phyloP scores from a whole-genome alignment of 1,140 invertebrate species.

The Manduca sexta region DNA sequence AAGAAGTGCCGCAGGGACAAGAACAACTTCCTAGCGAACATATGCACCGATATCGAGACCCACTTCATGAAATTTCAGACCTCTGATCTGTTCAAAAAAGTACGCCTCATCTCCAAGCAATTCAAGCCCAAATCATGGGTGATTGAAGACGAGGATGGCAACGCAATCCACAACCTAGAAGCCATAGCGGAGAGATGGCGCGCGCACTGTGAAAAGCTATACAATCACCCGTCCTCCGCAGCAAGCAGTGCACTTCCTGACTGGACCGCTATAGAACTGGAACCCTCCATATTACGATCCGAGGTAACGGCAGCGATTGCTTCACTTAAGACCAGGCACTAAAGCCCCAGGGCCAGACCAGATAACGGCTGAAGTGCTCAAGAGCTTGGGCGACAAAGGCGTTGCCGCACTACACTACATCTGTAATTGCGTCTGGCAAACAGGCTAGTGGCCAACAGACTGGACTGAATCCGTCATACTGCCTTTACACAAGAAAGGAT shows the following conservation, averaged over 20 bases:
- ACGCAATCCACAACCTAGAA: conserved; percentile 2
- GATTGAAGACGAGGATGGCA: conserved; percentile 6
- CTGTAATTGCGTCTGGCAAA: no score
- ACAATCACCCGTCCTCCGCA: not conserved
- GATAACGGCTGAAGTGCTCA: conserved; percentile 4
- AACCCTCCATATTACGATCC: conserved; percentile 3
- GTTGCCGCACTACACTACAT: not conserved
- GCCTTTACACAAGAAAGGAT: no score
- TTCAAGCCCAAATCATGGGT: conserved; percentile 11
- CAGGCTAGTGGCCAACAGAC: no score
- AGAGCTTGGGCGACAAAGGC: not conserved
- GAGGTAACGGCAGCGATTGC: conserved; percentile 2
- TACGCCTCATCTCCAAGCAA: conserved; percentile 4
- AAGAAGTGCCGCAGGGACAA: no score
- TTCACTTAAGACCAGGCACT: not conserved
- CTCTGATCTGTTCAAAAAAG: conserved; percentile 13
- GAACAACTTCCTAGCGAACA: no score
- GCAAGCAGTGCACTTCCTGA: not conserved
- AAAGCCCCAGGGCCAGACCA: conserved; percentile 6
- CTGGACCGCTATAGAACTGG: not conserved
- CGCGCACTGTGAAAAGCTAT: conserved; percentile 3
- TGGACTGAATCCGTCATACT: no score
- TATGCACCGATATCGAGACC: conserved; percentile 5
- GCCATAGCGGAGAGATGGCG: conserved; percentile 4
- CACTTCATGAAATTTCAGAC: conserved; percentile 8